Evolutionary conservation across 2,797 vertebrate genomes (phyloP).

Genomic region (Premnoplex brunnescens): DNA sequence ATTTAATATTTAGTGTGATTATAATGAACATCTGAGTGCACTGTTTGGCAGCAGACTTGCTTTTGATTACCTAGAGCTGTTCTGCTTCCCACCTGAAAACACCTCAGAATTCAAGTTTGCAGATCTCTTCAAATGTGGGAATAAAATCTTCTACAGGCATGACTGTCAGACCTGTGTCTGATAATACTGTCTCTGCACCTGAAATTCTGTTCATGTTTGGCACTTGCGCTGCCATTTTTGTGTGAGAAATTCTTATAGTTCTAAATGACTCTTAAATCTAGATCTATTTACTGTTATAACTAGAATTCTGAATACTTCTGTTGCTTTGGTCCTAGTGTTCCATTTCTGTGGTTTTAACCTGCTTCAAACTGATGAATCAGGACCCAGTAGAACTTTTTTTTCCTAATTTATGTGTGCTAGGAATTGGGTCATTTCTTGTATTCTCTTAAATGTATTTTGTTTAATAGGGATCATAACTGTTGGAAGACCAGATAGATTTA

Average conservation of each 20-base stretch:
- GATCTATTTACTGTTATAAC: not conserved
- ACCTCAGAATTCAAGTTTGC: not conserved
- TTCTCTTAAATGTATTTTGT: not conserved
- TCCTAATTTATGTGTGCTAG: not conserved
- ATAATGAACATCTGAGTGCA: not conserved
- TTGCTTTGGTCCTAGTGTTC: not conserved
- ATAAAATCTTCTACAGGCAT: not conserved
- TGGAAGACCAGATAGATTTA: not conserved
- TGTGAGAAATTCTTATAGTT: not conserved
- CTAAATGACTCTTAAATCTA: not conserved
- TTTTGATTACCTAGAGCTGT: not conserved
- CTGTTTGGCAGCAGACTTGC: not conserved
- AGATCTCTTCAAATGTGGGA: not conserved
- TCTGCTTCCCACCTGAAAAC: not conserved
- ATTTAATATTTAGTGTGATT: not conserved
- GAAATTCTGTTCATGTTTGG: not conserved
- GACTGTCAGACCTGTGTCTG: not conserved
- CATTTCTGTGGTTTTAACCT: not conserved
- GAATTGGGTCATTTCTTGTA: not conserved
- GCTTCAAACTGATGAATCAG: not conserved
- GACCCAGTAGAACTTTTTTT: not conserved
- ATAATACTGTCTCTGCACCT: not conserved
- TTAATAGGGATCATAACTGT: not conserved
- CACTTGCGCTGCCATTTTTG: not conserved
- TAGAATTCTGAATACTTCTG: not conserved